These are phyloP conservation scores for Acheta domesticus DNA, from an alignment of 2,888 invertebrate species.

Conservation along the genomic window DNA sequence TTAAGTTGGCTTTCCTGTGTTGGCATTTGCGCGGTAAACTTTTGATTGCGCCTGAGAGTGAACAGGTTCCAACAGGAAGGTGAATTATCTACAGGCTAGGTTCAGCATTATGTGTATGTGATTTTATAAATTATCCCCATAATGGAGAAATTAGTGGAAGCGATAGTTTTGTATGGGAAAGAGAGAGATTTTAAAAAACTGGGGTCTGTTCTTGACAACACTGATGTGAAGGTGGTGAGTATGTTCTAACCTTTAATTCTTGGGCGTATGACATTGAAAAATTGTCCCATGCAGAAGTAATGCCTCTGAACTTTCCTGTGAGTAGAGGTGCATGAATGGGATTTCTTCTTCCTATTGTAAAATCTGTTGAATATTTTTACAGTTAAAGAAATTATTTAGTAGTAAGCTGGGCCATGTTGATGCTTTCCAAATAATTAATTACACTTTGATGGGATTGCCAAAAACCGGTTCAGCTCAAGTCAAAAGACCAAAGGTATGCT, in stretches of 20 bases:
- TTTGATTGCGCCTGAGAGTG: no score
- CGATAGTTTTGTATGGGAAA: neutral
- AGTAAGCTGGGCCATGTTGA: slow-evolving; percentile 42
- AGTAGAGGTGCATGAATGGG: no score
- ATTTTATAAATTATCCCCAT: neutral
- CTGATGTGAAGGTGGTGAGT: slow-evolving; percentile 23
- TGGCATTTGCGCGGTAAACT: no score
- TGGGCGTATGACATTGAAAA: no score
- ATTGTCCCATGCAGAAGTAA: no score
- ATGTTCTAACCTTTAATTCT: neutral
- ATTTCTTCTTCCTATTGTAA: no score
- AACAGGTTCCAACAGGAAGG: no score
- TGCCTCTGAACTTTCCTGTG: no score
- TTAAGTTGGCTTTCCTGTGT: no score
- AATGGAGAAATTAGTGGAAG: neutral
- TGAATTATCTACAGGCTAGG: no score
- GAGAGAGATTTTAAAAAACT: slow-evolving; percentile 2
- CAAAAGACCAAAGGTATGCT: slow-evolving; percentile 44
- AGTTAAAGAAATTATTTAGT: slow-evolving; percentile 44
- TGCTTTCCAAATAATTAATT: slow-evolving; percentile 43
- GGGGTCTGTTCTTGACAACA: neutral
- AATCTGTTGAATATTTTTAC: slow-evolving; percentile 21
- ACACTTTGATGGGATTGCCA: slow-evolving; percentile 43
- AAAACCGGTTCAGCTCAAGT: slow-evolving; percentile 41
- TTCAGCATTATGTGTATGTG: neutral